Evolutionary conservation across 2,113 vertebrate species (phyloP).

Genomic region (Passerina amoena): DNA sequence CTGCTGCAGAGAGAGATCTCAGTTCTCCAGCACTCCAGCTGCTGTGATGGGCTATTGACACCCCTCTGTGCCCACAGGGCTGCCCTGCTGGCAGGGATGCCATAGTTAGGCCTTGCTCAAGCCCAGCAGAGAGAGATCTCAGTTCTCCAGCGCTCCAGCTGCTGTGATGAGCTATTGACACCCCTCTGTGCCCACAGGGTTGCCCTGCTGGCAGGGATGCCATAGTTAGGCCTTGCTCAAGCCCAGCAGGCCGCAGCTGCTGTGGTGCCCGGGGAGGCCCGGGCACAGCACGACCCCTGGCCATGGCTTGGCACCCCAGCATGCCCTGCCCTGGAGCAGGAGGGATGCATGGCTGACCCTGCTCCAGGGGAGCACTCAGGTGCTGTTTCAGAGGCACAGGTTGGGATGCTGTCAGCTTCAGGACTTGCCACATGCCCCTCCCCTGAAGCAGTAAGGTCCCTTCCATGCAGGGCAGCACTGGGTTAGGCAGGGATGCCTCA

Average conservation of each 20-base stretch:
- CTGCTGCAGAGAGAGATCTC: not conserved
- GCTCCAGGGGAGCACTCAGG: not conserved
- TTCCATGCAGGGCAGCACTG: not conserved
- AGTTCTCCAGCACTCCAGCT: not conserved
- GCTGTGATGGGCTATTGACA: not conserved
- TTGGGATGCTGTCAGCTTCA: not conserved
- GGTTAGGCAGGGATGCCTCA: not conserved
- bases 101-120: not conserved
- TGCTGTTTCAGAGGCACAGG: not conserved
- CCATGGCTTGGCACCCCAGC: not conserved
- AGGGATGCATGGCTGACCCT: not conserved
- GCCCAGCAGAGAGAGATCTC: not conserved
- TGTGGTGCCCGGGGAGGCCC: not conserved
- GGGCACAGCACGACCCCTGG: not conserved
- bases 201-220: accelerated
- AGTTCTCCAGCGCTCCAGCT: not conserved
- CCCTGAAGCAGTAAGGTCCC: not conserved
- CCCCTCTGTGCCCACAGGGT: accelerated
- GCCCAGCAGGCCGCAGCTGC: not conserved
- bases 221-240: not conserved
- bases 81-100: accelerated
- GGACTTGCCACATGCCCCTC: not conserved
- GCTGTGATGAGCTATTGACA: not conserved
- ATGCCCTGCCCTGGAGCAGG: not conserved
- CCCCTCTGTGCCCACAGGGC: accelerated